A percentile compares a stretch with the other conserved stretches of the same genome.
These are phyloP conservation scores for Rhopalosiphum maidis DNA, from an alignment of 1,140 invertebrate genomes.

Conservation along the genomic window DNA sequence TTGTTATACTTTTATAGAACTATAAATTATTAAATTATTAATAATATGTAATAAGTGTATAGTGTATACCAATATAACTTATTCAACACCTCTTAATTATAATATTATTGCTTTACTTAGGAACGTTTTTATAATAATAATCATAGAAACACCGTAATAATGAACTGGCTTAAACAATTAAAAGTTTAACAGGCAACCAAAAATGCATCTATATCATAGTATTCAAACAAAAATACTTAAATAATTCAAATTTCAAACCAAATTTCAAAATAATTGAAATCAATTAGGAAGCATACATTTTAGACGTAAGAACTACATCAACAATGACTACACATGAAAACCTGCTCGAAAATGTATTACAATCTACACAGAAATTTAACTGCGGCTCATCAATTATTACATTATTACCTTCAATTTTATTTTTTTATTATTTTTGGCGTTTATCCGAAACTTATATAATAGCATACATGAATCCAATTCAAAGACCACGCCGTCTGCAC, in stretches of 20 bases:
- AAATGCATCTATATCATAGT: neutral
- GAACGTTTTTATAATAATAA: neutral
- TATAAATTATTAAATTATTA: too few species aligned
- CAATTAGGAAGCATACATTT: neutral
- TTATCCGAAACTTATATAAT: neutral
- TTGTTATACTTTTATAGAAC: too few species aligned
- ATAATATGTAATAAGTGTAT: too few species aligned
- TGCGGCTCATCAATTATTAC: neutral
- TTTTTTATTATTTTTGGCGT: neutral
- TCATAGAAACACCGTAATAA: neutral
- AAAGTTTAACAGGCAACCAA: neutral
- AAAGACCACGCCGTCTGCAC: neutral
- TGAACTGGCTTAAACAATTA: constrained; percentile 9
- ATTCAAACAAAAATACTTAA: neutral
- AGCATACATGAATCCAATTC: neutral
- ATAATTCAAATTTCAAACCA: neutral
- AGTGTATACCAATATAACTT: too few species aligned
- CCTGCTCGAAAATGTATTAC: neutral
- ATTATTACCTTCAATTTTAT: neutral
- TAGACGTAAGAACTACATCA: neutral
- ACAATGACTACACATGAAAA: neutral
- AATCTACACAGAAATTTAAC: neutral
- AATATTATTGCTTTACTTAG: neutral
- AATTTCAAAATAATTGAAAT: neutral
- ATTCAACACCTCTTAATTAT: neutral